These are phyloP conservation scores for Drosophila murphyi DNA, from an alignment of 1,140 invertebrate genomes.

Conservation along the genomic window DNA sequence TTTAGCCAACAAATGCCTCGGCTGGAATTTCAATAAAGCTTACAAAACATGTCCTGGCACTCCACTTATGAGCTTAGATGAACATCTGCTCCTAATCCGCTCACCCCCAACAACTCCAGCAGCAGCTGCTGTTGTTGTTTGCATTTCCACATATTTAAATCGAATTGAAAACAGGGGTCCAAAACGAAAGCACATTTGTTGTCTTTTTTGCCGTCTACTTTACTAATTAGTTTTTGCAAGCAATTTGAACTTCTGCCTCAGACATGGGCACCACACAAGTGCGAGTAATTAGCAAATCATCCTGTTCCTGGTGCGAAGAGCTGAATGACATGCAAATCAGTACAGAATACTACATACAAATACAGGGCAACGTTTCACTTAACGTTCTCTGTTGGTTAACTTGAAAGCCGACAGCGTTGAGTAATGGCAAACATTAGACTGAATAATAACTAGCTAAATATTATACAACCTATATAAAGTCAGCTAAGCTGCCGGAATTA, in stretches of 20 bases:
- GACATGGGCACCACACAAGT: neutral
- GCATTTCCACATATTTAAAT: slow-evolving; percentile 4
- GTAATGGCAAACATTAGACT: slow-evolving; percentile 42
- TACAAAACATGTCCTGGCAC: slow-evolving; percentile 11
- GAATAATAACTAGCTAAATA: slow-evolving; percentile 51
- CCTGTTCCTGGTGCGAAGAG: neutral
- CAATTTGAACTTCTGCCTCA: slow-evolving; percentile 14
- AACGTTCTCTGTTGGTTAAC: neutral
- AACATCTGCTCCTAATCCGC: neutral
- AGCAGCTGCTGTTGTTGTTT: slow-evolving; percentile 8
- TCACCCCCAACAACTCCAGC: neutral
- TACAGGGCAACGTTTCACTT: neutral
- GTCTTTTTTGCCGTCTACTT: slow-evolving; percentile 44
- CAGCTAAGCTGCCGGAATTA: slow-evolving; percentile 26
- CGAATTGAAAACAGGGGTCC: slow-evolving; percentile 17
- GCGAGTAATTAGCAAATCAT: slow-evolving; percentile 38
- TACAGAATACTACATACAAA: neutral
- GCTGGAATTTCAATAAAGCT: slow-evolving; percentile 43
- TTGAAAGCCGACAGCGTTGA: slow-evolving; percentile 8
- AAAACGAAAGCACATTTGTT: slow-evolving; percentile 27
- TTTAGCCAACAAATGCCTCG: slow-evolving; percentile 10
- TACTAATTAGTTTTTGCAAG: slow-evolving; percentile 48
- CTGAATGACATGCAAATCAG: slow-evolving; percentile 20
- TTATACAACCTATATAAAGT: slow-evolving; percentile 27
- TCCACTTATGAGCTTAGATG: neutral